Percentiles rank a stretch among this genome's conserved stretches.
Conservation (phyloP, 2,797 vertebrate species). For the Hoplostethus mediterraneus region DNA sequence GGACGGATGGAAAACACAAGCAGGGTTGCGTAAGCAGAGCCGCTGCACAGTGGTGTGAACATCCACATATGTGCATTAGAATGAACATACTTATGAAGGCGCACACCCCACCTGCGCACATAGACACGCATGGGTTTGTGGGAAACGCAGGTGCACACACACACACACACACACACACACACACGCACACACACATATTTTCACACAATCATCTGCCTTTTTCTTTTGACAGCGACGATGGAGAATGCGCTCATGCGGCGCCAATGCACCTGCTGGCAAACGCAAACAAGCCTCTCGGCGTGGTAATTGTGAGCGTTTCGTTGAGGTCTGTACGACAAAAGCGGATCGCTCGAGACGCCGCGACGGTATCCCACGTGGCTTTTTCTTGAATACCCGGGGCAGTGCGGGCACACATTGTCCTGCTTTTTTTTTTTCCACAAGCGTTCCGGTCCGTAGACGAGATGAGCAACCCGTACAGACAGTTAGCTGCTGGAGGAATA, state of each 20-base stretch:
- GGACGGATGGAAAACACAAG: constrained; percentile 55
- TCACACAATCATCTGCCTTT: constrained; percentile 50
- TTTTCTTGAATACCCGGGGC: constrained; percentile 33
- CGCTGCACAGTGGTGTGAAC: constrained; percentile 48
- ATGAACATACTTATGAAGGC: constrained; percentile 15
- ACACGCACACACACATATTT: constrained; percentile 13
- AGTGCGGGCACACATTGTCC: constrained; percentile 2
- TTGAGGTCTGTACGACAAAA: constrained; percentile 24
- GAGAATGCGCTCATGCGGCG: constrained; percentile 54
- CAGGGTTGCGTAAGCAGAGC: constrained; percentile 64
- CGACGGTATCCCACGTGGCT: constrained; percentile 13
- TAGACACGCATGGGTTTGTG: constrained; percentile 7
- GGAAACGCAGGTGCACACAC: constrained; percentile 8
- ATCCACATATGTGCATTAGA: constrained; percentile 14
- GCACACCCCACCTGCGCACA: not conserved
- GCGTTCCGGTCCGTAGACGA: constrained; percentile 47
- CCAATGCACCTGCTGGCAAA: constrained; percentile 74
- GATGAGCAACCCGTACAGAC: constrained; percentile 57
- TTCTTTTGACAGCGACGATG: constrained; percentile 61
- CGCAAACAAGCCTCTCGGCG: constrained; percentile 61
- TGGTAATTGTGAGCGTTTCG: constrained; percentile 47
- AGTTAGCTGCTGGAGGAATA: constrained; percentile 42
- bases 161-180: constrained; percentile 23
- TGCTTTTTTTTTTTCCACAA: constrained; percentile 35
- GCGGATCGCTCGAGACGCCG: constrained; percentile 22